phyloP scores from a whole-genome alignment of 2,797 vertebrate species.

The Okamejei kenojei region DNA sequence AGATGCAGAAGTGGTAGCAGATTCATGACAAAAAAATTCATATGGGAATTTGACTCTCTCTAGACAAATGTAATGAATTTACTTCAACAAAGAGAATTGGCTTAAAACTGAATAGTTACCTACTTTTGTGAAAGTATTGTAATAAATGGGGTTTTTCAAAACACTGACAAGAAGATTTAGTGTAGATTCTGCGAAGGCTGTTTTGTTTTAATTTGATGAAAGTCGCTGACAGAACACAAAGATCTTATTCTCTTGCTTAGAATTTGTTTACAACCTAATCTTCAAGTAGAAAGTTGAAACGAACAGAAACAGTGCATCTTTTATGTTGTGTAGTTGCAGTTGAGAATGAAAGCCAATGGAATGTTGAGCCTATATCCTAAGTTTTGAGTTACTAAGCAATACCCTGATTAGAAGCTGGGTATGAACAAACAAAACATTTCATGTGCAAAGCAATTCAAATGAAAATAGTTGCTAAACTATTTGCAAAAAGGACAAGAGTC shows the following conservation, averaged over 20 bases:
- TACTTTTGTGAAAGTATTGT: not conserved
- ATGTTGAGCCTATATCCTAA: slow-evolving; percentile 51
- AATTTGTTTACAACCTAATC: slow-evolving; percentile 42
- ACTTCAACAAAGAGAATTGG: not conserved
- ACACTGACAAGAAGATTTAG: not conserved
- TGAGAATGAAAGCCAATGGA: slow-evolving; percentile 48
- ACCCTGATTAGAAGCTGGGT: not conserved
- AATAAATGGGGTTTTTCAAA: not conserved
- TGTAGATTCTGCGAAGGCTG: not conserved
- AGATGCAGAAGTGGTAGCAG: not conserved
- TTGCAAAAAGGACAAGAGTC: slow-evolving; percentile 1
- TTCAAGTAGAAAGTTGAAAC: slow-evolving; percentile 47
- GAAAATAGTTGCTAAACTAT: not conserved
- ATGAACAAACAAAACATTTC: slow-evolving; percentile 12
- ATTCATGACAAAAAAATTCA: not conserved
- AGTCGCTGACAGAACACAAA: slow-evolving; percentile 38
- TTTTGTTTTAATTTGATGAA: slow-evolving; percentile 4
- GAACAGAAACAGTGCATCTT: slow-evolving; percentile 48
- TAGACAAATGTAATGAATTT: not conserved
- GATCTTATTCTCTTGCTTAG: slow-evolving; percentile 40
- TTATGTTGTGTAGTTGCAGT: slow-evolving; percentile 46
- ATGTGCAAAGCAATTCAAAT: not conserved
- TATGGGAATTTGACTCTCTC: not conserved
- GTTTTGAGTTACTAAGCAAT: slow-evolving; percentile 52
- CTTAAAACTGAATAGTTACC: not conserved